Percentiles rank a stretch among this genome's conserved stretches.
Evolutionary conservation across 2,888 invertebrate genomes (phyloP).

Genomic region (Zele albiditarsus): DNA sequence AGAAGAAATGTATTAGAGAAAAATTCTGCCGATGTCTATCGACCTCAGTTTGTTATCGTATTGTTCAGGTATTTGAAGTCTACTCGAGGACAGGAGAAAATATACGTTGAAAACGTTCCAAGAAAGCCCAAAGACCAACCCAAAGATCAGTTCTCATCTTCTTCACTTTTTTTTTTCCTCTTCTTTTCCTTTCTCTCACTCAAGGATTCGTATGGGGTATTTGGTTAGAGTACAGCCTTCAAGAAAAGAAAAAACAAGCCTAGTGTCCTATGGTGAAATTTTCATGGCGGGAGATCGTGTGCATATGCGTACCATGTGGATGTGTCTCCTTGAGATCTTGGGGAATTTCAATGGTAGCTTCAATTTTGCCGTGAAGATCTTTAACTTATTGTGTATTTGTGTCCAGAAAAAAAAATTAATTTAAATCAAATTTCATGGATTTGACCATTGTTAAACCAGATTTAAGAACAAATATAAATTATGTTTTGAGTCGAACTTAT

Average conservation of each 20-base stretch:
- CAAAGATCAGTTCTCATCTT: background rate
- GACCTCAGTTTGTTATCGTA: background rate
- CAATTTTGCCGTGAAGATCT: no score
- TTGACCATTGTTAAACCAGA: no score
- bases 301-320: conserved; percentile 52
- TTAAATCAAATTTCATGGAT: no score
- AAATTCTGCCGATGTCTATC: background rate
- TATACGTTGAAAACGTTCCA: background rate
- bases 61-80: background rate
- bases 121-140: background rate
- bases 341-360: no score
- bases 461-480: no score
- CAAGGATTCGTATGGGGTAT: background rate
- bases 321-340: conserved; percentile 5
- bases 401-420: no score
- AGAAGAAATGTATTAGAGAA: background rate
- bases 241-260: conserved; percentile 5
- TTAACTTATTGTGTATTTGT: no score
- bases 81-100: background rate
- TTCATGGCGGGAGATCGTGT: conserved; percentile 46
- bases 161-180: background rate
- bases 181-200: background rate
- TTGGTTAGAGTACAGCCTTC: background rate
- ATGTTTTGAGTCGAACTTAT: no score
- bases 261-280: background rate